A percentile compares a stretch with the other conserved stretches of the same genome.
Conservation (phyloP, 2,797 vertebrate genomes). For the Fistularia tabacaria region DNA sequence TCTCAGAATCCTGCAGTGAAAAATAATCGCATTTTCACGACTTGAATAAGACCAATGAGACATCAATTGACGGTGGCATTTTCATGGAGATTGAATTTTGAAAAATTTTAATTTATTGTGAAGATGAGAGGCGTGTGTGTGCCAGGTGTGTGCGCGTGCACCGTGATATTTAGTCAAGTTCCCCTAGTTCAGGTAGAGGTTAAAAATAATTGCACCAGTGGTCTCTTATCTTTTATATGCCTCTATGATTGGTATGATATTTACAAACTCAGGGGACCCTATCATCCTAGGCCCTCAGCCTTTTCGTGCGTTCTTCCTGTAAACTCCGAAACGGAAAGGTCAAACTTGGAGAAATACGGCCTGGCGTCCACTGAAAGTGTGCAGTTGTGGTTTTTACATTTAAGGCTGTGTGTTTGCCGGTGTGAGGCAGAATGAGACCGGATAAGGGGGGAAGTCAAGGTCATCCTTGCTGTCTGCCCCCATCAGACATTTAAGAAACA, state of each 20-base stretch:
- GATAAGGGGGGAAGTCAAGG: constrained; percentile 59
- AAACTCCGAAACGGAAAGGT: constrained; percentile 59
- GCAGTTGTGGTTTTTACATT: constrained; percentile 56
- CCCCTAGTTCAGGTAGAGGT: constrained; percentile 2
- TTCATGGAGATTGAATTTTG: no score
- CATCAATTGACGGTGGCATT: no score
- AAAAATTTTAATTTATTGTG: no score
- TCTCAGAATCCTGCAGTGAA: no score
- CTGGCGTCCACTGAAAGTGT: constrained; percentile 54
- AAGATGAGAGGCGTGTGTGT: no score
- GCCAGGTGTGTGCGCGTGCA: no score
- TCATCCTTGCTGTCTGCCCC: constrained; percentile 59
- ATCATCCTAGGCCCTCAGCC: constrained; percentile 33
- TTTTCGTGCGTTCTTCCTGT: constrained; percentile 26
- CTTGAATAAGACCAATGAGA: no score
- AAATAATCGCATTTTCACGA: no score
- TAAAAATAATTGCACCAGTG: constrained; percentile 33
- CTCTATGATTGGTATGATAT: constrained; percentile 36
- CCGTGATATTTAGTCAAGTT: no score
- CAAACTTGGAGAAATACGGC: constrained; percentile 44
- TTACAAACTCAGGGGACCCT: constrained; percentile 38
- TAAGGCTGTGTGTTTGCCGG: constrained; percentile 36
- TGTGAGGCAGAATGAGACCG: constrained; percentile 29
- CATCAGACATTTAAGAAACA: constrained; percentile 59
- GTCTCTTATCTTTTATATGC: constrained; percentile 32